These are phyloP conservation scores for Australoheros facetus DNA, from an alignment of 2,797 vertebrate genomes.

Conservation along the genomic window DNA sequence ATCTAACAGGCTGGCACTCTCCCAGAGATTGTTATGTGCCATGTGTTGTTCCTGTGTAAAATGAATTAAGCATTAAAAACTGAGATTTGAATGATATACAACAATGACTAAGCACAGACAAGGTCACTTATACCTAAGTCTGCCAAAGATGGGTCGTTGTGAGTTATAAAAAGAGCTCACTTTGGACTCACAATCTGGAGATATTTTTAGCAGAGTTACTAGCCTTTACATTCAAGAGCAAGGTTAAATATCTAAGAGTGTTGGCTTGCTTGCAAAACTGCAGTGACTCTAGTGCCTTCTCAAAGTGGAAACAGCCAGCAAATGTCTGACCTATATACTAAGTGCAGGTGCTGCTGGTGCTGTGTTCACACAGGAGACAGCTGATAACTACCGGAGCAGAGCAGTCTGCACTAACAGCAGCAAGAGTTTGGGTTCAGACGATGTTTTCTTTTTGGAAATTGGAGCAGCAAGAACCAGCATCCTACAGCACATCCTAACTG, in stretches of 20 bases:
- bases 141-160: constrained; percentile 49
- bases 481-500: not conserved
- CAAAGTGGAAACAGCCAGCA: constrained; percentile 36
- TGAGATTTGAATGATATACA: constrained; percentile 1
- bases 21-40: not conserved
- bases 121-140: constrained; percentile 28
- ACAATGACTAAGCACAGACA: constrained; percentile 47
- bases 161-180: constrained; percentile 38
- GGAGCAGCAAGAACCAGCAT: constrained; percentile 6
- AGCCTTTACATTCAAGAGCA: constrained; percentile 54
- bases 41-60: not conserved
- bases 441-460: constrained; percentile 24
- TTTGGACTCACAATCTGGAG: constrained; percentile 31
- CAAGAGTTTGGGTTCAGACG: constrained; percentile 1
- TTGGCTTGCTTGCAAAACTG: constrained; percentile 39
- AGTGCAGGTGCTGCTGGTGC: constrained; percentile 46
- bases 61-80: not conserved
- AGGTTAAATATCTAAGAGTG: constrained; percentile 51
- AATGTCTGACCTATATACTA: constrained; percentile 64
- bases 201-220: constrained; percentile 70
- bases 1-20: not conserved
- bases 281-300: constrained; percentile 3
- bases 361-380: constrained; percentile 35
- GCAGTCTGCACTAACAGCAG: constrained; percentile 12
- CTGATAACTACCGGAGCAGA: constrained; percentile 43